Evolutionary conservation across 2,888 invertebrate species (phyloP).

Genomic region (Dichetophora obliterata): DNA sequence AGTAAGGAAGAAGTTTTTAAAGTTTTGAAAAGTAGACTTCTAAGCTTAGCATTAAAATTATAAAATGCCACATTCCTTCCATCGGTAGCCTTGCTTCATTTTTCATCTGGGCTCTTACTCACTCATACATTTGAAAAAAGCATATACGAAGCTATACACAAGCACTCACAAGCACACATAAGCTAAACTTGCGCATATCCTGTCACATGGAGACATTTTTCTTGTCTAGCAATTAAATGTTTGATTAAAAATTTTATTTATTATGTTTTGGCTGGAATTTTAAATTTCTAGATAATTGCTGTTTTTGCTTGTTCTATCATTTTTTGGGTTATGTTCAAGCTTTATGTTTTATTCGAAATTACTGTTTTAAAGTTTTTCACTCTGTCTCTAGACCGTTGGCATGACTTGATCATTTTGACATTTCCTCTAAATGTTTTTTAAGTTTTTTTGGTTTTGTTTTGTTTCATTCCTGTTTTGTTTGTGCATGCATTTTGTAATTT

Average conservation of each 20-base stretch:
- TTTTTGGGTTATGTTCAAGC: not conserved
- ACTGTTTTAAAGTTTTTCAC: not conserved
- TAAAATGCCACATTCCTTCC: no score
- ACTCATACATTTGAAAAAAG: not conserved
- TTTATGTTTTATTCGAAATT: not conserved
- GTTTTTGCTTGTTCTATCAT: not conserved
- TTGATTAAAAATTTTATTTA: conserved; percentile 16
- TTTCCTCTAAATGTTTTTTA: not conserved
- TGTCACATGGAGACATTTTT: no score
- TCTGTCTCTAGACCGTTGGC: not conserved
- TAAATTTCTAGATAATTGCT: conserved; percentile 13
- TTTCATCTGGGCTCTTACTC: not conserved
- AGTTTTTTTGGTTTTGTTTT: not conserved
- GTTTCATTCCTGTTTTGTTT: not conserved
- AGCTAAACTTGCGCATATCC: no score
- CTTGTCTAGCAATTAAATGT: not conserved
- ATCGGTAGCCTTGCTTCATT: no score
- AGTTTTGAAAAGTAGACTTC: no score
- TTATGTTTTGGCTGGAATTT: conserved; percentile 25
- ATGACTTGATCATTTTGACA: not conserved
- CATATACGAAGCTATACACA: not conserved
- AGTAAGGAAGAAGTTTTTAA: no score
- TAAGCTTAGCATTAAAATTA: no score
- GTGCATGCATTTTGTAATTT: not conserved
- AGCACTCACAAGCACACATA: not conserved